These are phyloP conservation scores for Meliscaeva auricollis DNA, from an alignment of 2,888 invertebrate species.

Conservation along the genomic window DNA sequence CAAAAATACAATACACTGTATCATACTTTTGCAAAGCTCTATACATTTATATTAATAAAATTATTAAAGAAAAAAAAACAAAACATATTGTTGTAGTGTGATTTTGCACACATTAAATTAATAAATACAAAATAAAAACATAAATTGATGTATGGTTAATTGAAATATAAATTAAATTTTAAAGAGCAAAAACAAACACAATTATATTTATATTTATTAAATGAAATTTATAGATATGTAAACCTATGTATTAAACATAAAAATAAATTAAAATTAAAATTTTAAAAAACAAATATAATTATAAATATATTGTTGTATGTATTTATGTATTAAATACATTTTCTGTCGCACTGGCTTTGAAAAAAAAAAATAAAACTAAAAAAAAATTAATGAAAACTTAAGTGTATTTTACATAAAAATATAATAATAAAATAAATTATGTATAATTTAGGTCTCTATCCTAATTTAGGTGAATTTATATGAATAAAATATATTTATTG, in stretches of 20 bases:
- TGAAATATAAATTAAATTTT: slow-evolving; percentile 31
- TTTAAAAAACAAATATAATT: too few species aligned
- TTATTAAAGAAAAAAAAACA: slow-evolving; percentile 47
- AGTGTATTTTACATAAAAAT: slow-evolving; percentile 52
- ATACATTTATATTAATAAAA: slow-evolving; percentile 36
- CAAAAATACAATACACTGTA: slow-evolving; percentile 61
- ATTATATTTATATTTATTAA: slow-evolving; percentile 63
- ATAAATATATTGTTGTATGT: background rate
- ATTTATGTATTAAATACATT: slow-evolving; percentile 34
- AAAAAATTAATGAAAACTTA: slow-evolving; percentile 26
- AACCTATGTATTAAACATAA: slow-evolving; percentile 5
- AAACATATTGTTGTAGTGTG: slow-evolving; percentile 61
- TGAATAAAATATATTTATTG: slow-evolving; percentile 72
- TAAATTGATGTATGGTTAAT: slow-evolving; percentile 38
- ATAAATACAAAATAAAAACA: slow-evolving; percentile 6
- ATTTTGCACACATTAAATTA: slow-evolving; percentile 72
- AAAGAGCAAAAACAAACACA: slow-evolving; percentile 41
- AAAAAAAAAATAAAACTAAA: slow-evolving; percentile 22
- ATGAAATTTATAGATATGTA: slow-evolving; percentile 27
- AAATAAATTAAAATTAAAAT: background rate
- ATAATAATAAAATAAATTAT: slow-evolving; percentile 38
- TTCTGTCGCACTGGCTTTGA: slow-evolving; percentile 46
- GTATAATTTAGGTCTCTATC: slow-evolving; percentile 21
- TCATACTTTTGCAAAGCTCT: slow-evolving; percentile 53
- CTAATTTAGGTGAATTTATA: slow-evolving; percentile 71